Conservation (phyloP, 2,113 vertebrate species). For the Numenius arquata region DNA sequence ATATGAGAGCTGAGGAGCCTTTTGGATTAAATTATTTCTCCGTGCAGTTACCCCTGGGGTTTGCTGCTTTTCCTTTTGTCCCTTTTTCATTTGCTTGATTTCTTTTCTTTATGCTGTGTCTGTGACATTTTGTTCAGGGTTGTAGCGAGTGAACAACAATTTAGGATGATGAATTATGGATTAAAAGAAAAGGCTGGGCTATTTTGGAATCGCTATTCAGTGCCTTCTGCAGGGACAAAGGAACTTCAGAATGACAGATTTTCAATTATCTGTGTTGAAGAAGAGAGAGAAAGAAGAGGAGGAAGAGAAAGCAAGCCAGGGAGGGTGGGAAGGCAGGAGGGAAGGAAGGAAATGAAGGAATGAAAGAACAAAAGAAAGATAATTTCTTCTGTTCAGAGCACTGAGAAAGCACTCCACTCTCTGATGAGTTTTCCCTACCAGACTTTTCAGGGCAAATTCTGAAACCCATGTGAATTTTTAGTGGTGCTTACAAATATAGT, state of each 20-base stretch:
- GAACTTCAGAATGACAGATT: conserved; percentile 12
- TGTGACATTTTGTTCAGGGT: conserved; percentile 38
- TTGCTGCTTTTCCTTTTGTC: conserved; percentile 3
- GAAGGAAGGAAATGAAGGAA: neutral
- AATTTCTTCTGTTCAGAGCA: neutral
- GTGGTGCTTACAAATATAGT: neutral
- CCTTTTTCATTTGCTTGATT: conserved; percentile 25
- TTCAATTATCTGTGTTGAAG: conserved; percentile 19
- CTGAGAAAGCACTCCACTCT: neutral
- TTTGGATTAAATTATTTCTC: neutral
- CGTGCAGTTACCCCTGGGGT: neutral
- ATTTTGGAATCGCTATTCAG: conserved; percentile 10
- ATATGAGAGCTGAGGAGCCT: neutral
- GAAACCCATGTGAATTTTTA: neutral
- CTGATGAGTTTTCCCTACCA: neutral
- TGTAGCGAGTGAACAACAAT: conserved; percentile 25
- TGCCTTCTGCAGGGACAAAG: conserved; percentile 7
- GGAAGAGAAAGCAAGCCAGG: neutral
- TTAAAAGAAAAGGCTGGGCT: conserved; percentile 37
- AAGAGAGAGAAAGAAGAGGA: neutral
- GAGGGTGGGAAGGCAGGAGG: neutral
- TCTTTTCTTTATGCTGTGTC: neutral
- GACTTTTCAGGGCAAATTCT: neutral
- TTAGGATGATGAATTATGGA: conserved; percentile 58
- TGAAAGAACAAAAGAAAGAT: neutral